Base-by-base conservation (phyloP, 1,140 invertebrate species). In the Acromyrmex charruanus region DNA sequence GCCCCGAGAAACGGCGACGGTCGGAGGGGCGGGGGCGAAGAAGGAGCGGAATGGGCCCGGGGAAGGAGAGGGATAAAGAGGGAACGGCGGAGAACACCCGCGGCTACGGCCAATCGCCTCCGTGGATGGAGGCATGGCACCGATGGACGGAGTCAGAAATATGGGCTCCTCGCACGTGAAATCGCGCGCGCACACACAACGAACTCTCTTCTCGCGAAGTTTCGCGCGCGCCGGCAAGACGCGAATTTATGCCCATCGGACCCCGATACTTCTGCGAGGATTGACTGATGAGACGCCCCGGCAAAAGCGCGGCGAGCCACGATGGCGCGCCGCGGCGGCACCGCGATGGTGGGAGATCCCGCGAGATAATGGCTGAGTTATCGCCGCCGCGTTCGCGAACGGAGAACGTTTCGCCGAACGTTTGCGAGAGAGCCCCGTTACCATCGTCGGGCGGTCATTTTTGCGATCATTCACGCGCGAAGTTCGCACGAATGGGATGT, bases 121-220 rank as follows among this genome's bases (percentile, higher is more conserved):
- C 77, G 74, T 88, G 86, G 89, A 91, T 87, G 87, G 84, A 88
- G 89, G 79, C 79, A 63, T 72, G 63, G 77, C 80, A 25, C 80
- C 90, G 88, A 88, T 85, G 79, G 89, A 87, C 89, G 89, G 86
- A 87, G 39, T 85, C 89, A 91, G 91, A 93, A 93, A 92, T 93
- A 93, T 93, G 89, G 88, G 81, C 88, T 89, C 75, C 87, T 86
- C 85, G 86, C 91, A 91, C 87, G 89, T 92, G 89, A 93, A 93
- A 55, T 92, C 86, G 84, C 86, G 31, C 31, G 31, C 25, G 25
- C 31, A 72, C 85, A 77, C 82, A 79, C 77, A 66, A 87, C 85
- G 63, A 3, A 68, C 79, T 87, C 88, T 80, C 89, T 79, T 44
- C 89, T 87, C 89, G 75, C 77, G 58, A 84, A 75, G 79, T 90